phyloP scores from a whole-genome alignment of 2,888 invertebrate species.

The Zelleria hepariella region DNA sequence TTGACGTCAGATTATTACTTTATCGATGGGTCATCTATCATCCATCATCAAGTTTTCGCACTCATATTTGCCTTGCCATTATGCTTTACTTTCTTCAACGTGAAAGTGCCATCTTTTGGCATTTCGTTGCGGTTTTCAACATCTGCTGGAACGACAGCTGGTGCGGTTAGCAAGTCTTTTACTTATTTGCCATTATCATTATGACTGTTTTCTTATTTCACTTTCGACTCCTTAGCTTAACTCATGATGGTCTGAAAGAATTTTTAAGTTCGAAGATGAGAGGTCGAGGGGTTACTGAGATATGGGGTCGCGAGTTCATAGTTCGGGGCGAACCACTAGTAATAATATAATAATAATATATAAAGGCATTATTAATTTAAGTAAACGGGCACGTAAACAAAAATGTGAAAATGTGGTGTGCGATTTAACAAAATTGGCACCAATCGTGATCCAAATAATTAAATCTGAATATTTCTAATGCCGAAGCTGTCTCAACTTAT shows the following conservation, averaged over 20 bases:
- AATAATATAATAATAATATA: no score
- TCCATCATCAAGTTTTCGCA: background rate
- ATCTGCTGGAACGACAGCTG: background rate
- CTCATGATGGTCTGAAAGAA: slow-evolving; percentile 1
- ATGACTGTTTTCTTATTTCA: background rate
- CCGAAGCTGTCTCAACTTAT: no score
- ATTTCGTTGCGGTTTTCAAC: background rate
- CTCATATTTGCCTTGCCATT: background rate
- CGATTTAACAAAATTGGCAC: no score
- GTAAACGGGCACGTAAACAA: no score
- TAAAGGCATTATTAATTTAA: no score
- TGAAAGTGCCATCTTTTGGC: background rate
- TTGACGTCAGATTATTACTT: background rate
- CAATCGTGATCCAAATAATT: no score
- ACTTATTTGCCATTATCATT: background rate
- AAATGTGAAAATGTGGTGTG: no score
- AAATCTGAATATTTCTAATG: no score
- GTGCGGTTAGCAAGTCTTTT: background rate
- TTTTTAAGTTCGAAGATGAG: no score
- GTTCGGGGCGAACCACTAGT: no score
- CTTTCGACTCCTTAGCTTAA: background rate
- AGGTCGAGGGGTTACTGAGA: no score
- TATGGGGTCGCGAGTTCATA: no score
- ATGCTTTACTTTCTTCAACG: background rate
- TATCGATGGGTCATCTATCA: background rate